These are phyloP conservation scores for Pyrocoelia pectoralis DNA, from an alignment of 2,888 invertebrate species.

Conservation along the genomic window DNA sequence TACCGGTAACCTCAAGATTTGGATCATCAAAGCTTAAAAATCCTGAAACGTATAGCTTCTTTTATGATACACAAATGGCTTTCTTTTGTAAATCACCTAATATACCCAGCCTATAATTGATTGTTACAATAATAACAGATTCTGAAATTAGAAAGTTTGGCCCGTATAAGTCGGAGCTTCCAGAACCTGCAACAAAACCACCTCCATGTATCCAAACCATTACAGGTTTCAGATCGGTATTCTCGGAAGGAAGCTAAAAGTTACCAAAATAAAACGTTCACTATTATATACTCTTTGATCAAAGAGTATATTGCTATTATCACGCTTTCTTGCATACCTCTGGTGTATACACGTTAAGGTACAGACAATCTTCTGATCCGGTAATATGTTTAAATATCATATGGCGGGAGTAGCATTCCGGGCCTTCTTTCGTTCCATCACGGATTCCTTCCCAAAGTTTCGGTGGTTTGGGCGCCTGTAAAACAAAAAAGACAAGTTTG, in stretches of 20 bases:
- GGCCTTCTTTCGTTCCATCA: constrained; percentile 51
- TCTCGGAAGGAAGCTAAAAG: constrained; percentile 27
- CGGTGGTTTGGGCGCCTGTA: constrained; percentile 54
- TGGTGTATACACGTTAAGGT: constrained; percentile 61
- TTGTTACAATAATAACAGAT: constrained; percentile 54
- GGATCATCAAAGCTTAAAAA: constrained; percentile 57
- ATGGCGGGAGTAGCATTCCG: constrained; percentile 42
- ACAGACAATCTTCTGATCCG: constrained; percentile 52
- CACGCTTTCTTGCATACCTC: constrained; percentile 43
- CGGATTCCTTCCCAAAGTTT: constrained; percentile 53
- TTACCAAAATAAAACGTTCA: background rate
- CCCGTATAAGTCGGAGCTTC: constrained; percentile 49
- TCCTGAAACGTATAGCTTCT: constrained; percentile 47
- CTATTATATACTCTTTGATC: too few species aligned
- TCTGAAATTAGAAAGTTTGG: constrained; percentile 55
- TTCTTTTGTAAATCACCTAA: constrained; percentile 40
- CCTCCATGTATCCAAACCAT: constrained; percentile 61
- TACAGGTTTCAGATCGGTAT: constrained; percentile 48
- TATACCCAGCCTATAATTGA: constrained; percentile 56
- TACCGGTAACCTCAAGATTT: constrained; percentile 57
- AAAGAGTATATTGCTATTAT: too few species aligned
- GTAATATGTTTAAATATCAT: constrained; percentile 23
- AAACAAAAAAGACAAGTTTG: constrained; percentile 61
- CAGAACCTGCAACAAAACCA: constrained; percentile 54
- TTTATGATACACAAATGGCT: too few species aligned